phyloP scores from a whole-genome alignment of 2,888 invertebrate genomes.

The Polymixis lichenea region DNA sequence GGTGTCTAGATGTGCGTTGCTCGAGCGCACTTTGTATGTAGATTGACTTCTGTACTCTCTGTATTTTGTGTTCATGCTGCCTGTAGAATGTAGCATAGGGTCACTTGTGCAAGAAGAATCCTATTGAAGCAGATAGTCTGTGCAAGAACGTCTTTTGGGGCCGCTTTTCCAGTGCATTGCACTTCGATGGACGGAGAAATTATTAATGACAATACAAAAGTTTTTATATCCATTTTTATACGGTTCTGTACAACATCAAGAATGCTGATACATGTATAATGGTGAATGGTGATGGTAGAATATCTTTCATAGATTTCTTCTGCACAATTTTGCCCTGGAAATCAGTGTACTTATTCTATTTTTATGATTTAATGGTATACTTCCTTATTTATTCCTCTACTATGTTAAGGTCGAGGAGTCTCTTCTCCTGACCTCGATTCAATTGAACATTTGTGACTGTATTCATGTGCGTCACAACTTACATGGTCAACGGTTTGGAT shows the following conservation, averaged over 20 bases:
- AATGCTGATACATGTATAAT: background rate
- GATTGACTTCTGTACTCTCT: too few species aligned
- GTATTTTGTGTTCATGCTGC: too few species aligned
- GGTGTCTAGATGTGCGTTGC: too few species aligned
- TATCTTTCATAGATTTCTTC: background rate
- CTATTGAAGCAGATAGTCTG: background rate
- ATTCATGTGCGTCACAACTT: background rate
- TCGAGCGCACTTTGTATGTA: too few species aligned
- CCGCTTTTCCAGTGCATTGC: background rate
- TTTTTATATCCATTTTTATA: too few species aligned
- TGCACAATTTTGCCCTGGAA: background rate
- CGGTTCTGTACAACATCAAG: background rate
- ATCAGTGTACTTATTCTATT: constrained; percentile 19
- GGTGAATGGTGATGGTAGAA: background rate
- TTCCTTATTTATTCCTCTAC: constrained; percentile 34
- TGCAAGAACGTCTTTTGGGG: background rate
- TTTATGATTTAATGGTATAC: constrained; percentile 28
- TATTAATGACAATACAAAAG: background rate
- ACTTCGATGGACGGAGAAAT: background rate
- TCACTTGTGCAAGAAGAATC: background rate
- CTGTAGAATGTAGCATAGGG: background rate
- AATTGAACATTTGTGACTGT: constrained; percentile 31
- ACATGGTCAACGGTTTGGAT: background rate
- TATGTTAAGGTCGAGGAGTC: constrained; percentile 10
- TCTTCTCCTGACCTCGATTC: constrained; percentile 18